Conservation (phyloP, 2,888 invertebrate genomes). For the Dicyrtoma fusca region DNA sequence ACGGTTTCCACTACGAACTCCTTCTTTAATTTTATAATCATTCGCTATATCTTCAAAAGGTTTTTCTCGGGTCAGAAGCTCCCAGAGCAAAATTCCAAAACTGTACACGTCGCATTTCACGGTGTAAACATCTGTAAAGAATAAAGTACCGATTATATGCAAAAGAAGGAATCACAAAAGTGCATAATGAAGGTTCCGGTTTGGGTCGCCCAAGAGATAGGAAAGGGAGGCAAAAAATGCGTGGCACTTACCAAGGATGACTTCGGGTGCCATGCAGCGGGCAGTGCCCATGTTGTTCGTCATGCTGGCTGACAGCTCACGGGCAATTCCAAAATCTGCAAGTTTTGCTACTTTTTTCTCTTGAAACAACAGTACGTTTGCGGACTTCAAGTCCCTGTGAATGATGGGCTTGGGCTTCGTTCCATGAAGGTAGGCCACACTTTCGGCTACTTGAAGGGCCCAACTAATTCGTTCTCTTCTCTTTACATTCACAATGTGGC, state of each 20-base stretch:
- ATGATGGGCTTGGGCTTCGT: constrained; percentile 94
- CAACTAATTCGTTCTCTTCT: too few relatives aligned
- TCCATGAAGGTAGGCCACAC: constrained; percentile 92
- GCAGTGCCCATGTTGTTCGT: constrained; percentile 93
- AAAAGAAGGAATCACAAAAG: background rate
- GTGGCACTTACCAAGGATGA: constrained; percentile 67
- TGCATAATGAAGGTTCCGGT: too few relatives aligned
- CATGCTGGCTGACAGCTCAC: constrained; percentile 93
- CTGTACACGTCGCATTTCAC: constrained; percentile 99
- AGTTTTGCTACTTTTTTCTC: constrained; percentile 89
- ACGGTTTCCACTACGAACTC: too few relatives aligned
- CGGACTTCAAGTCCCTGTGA: constrained; percentile 88
- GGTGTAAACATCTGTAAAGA: constrained; percentile 79
- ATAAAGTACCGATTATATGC: too few relatives aligned
- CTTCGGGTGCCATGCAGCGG: constrained; percentile 99
- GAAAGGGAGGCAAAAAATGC: background rate
- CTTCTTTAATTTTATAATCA: too few relatives aligned
- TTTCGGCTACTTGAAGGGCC: constrained; percentile 91
- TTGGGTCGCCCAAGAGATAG: too few relatives aligned
- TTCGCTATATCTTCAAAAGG: constrained; percentile 82
- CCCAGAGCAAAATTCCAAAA: constrained; percentile 98
- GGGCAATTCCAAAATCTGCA: constrained; percentile 98
- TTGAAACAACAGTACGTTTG: constrained; percentile 83
- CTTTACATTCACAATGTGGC: too few relatives aligned
- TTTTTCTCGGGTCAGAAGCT: constrained; percentile 84